phyloP scores from a whole-genome alignment of 2,888 invertebrate species.

The Torymus aiolomorphi region DNA sequence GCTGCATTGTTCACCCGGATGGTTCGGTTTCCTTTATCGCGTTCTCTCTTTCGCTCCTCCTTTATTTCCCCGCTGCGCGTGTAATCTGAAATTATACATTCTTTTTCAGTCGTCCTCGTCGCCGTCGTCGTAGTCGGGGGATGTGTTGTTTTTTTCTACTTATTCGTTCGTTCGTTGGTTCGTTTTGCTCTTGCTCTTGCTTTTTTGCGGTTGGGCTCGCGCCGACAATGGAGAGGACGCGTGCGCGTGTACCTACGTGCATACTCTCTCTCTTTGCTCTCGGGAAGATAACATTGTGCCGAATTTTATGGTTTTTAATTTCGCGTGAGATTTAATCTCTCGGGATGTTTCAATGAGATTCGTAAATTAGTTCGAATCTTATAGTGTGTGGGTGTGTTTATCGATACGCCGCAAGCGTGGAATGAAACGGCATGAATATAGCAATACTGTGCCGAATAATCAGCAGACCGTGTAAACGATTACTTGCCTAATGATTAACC shows the following conservation, averaged over 20 bases:
- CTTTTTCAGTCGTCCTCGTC: constrained; percentile 26
- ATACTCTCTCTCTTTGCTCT: constrained; percentile 8
- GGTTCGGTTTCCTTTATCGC: constrained; percentile 35
- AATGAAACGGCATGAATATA: too few species aligned
- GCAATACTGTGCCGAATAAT: background rate
- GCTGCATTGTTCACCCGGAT: constrained; percentile 31
- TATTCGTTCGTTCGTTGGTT: too few species aligned
- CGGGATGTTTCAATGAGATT: too few species aligned
- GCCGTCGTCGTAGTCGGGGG: too few species aligned
- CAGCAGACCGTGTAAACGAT: constrained; percentile 1
- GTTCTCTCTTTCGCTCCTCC: constrained; percentile 33
- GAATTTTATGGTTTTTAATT: background rate
- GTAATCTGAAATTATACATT: constrained; percentile 49
- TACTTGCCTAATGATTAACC: background rate
- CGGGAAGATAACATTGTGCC: constrained; percentile 17
- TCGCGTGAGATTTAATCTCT: background rate
- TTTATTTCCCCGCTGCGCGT: constrained; percentile 21
- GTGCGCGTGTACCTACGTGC: too few species aligned
- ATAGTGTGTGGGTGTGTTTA: too few species aligned
- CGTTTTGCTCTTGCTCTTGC: too few species aligned
- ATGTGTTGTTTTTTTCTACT: too few species aligned
- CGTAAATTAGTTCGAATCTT: too few species aligned
- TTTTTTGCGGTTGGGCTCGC: too few species aligned
- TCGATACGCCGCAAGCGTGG: too few species aligned
- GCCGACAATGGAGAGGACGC: too few species aligned